phyloP scores from a whole-genome alignment of 1,140 invertebrate genomes.

The Rhagoletis pomonella region DNA sequence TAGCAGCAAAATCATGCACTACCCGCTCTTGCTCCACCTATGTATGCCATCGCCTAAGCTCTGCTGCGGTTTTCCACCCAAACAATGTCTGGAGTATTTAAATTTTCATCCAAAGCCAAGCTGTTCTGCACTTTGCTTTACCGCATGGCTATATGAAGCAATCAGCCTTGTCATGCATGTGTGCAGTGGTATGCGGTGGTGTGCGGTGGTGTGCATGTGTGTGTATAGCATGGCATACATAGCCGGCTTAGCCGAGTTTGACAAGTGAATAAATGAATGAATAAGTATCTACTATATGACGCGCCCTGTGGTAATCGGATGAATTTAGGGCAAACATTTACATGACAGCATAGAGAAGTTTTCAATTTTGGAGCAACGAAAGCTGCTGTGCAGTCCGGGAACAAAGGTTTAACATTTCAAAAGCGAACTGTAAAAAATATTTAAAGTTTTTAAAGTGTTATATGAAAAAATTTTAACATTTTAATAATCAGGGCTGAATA shows the following conservation, averaged over 20 bases:
- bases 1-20: not conserved
- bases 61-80: not conserved
- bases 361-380: not conserved
- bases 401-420: not conserved
- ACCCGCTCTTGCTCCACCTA: not conserved
- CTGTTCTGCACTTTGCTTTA: not conserved
- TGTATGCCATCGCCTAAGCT: not conserved
- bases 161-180: not conserved
- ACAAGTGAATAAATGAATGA: conserved; percentile 50
- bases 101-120: conserved; percentile 29
- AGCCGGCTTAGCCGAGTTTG: conserved; percentile 35
- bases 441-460: conserved; percentile 13
- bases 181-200: no score
- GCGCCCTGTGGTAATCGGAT: conserved; percentile 37
- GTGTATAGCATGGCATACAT: not conserved
- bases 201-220: not conserved
- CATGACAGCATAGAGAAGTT: conserved; percentile 45
- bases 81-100: conserved; percentile 29
- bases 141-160: not conserved
- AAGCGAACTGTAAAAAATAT: not conserved
- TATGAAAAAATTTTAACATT: not conserved
- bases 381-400: not conserved
- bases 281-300: not conserved
- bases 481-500: not conserved
- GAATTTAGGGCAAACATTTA: conserved; percentile 48